A percentile compares a stretch with the other conserved stretches of the same genome.
phyloP scores from a whole-genome alignment of 2,797 vertebrate species.

The Poecilia picta region DNA sequence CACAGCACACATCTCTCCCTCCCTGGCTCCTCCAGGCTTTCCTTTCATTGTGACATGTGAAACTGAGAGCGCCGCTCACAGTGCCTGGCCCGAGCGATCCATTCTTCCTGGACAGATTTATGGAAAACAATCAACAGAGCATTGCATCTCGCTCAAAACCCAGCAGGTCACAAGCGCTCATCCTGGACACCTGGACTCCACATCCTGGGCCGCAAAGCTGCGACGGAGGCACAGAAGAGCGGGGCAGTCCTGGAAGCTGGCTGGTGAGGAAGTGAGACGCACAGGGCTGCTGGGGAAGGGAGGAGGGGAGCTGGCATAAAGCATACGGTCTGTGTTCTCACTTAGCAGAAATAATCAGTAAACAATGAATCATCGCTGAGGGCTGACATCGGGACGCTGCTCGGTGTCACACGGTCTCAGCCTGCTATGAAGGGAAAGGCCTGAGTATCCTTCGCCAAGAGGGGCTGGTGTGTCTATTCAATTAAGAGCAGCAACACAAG shows the following conservation, averaged over 20 bases:
- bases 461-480: constrained; percentile 73
- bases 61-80: constrained; percentile 92
- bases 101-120: constrained; percentile 96
- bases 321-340: constrained; percentile 49
- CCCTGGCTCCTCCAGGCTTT: constrained; percentile 85
- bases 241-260: constrained; percentile 35
- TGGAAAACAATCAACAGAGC: constrained; percentile 94
- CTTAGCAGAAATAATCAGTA: constrained; percentile 66
- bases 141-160: constrained; percentile 83
- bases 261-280: constrained; percentile 53
- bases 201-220: constrained; percentile 70
- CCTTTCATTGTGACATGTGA: constrained; percentile 93
- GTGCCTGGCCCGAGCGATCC: constrained; percentile 89
- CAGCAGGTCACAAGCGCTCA: constrained; percentile 69
- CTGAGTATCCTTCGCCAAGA: constrained; percentile 56
- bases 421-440: constrained; percentile 48
- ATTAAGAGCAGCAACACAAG: constrained; percentile 63
- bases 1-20: constrained; percentile 46
- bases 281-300: constrained; percentile 34
- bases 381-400: constrained; percentile 45
- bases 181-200: constrained; percentile 78
- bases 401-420: constrained; percentile 44
- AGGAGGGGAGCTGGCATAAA: constrained; percentile 46
- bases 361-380: constrained; percentile 68
- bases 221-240: constrained; percentile 38